Evolutionary conservation across 2,888 invertebrate genomes (phyloP), one percentile per base, ranked within the genome.

Genomic region (Pterostichus niger): DNA sequence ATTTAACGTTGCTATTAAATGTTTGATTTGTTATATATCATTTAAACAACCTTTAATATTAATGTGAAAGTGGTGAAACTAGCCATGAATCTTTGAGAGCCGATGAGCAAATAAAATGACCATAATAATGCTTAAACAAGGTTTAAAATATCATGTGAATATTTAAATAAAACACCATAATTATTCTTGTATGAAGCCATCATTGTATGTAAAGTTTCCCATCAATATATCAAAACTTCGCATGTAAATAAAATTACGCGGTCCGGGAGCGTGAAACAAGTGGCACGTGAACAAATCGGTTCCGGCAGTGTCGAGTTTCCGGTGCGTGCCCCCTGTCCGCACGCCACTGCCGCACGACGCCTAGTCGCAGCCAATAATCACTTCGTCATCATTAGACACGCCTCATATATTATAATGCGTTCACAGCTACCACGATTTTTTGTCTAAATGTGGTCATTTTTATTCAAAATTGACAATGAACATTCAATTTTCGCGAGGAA

Each of bases 381-480:
- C 83, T 83, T 77, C 83, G 68, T 83, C 83, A 83, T 83, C 77
- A 83, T 83, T 83, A 83, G 83, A 35, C 76, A 83, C 83, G 83
- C 77, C 83, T 83, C 83, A 83, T 83, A 83, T 76, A 83, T 83
- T 83, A 83, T 77, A 83, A 77, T 77, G 77, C 83, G 13, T 54
- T 64, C 75, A 31, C 54, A 40, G 56, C 54, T 17, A 13, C 35
- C 31, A 40, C 61, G 82, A 82, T 82, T 82, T 73, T 82, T 82
- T 82, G 9, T 82, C 82, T 46, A 75, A 82, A 82, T 75, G 59
- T 82, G 56, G 56, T 56, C 52, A 82, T 82, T 82, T 81, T 82
- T 82, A 82, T 82, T 82, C 82, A 64, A 68, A 79, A 79, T 64
- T 79, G 31, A 49, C 68, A 52, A 75, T 24, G 17, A 56, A 75